A percentile compares a stretch with the other conserved stretches of the same genome.
Evolutionary conservation across 2,113 vertebrate genomes (phyloP).

Genomic region (Himantopus leucocephalus): DNA sequence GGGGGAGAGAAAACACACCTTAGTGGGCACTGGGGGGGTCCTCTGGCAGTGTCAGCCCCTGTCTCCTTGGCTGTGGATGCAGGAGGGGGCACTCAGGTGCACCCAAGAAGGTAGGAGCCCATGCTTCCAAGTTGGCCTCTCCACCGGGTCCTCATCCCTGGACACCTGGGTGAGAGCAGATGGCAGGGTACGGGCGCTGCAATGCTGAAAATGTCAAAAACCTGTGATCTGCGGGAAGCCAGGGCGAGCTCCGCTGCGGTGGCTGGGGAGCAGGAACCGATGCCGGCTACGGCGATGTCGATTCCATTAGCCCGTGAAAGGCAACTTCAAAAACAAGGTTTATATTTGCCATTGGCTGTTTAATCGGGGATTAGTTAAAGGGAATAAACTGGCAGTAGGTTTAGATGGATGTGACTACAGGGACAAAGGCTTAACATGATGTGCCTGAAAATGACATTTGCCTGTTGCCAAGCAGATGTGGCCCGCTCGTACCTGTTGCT

Average conservation of each 20-base stretch:
- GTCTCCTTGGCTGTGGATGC: not conserved
- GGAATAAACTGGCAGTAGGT: conserved; percentile 44
- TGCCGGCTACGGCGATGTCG: rapidly evolving
- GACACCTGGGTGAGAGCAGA: not conserved
- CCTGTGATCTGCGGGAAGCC: not conserved
- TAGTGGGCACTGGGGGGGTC: not conserved
- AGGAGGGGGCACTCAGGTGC: not conserved
- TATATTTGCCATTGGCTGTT: conserved; percentile 48
- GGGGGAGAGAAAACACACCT: not conserved
- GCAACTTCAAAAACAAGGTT: conserved; percentile 50
- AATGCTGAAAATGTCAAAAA: not conserved
- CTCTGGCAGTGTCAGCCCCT: not conserved
- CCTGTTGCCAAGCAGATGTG: conserved; percentile 10
- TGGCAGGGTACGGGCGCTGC: not conserved
- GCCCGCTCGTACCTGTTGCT: conserved; percentile 29
- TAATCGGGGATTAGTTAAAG: conserved; percentile 37
- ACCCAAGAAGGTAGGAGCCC: not conserved
- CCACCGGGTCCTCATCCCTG: not conserved
- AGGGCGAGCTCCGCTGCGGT: not conserved
- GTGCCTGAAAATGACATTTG: conserved; percentile 26
- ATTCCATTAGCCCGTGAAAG: conserved; percentile 44
- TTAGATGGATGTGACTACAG: conserved; percentile 25
- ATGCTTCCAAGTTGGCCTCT: rapidly evolving
- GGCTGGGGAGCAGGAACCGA: not conserved
- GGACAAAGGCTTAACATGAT: not conserved